Evolutionary conservation across 2,888 invertebrate species (phyloP).

Genomic region (Barypeithes pellucidus): DNA sequence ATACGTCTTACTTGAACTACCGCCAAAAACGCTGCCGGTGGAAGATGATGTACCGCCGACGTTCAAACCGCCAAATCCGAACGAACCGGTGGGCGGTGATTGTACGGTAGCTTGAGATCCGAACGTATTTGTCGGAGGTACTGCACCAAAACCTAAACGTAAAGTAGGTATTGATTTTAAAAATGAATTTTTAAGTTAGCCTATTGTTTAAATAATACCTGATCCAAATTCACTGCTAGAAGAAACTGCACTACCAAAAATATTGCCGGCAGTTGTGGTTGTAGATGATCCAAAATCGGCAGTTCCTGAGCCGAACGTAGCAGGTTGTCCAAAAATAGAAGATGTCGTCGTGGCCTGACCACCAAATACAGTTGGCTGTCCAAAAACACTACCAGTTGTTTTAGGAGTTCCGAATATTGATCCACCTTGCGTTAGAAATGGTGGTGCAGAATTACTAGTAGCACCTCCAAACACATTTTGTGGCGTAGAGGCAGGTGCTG

Average conservation of each 20-base stretch:
- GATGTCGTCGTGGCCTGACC: constrained; percentile 53
- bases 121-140: constrained; percentile 56
- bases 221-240: constrained; percentile 59
- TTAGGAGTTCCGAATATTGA: constrained; percentile 58
- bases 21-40: constrained; percentile 57
- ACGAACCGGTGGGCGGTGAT: constrained; percentile 53
- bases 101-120: constrained; percentile 54
- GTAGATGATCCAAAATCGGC: constrained; percentile 58
- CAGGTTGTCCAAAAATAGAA: constrained; percentile 57
- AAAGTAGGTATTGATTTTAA: constrained; percentile 6
- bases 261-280: constrained; percentile 28
- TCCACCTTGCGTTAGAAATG: constrained; percentile 50
- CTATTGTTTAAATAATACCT: constrained; percentile 5
- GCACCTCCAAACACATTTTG: constrained; percentile 40
- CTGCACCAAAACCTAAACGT: constrained; percentile 55
- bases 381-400: constrained; percentile 56
- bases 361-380: constrained; percentile 64
- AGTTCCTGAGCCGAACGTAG: constrained; percentile 64
- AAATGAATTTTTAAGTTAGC: not conserved
- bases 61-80: constrained; percentile 62
- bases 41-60: constrained; percentile 58
- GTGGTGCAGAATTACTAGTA: constrained; percentile 45
- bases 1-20: constrained; percentile 44
- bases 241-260: constrained; percentile 57
- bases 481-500: constrained; percentile 8